A percentile compares a stretch with the other conserved stretches of the same genome.
Evolutionary conservation across 1,140 invertebrate genomes (phyloP).

Genomic region (Luehdorfia chinensis): DNA sequence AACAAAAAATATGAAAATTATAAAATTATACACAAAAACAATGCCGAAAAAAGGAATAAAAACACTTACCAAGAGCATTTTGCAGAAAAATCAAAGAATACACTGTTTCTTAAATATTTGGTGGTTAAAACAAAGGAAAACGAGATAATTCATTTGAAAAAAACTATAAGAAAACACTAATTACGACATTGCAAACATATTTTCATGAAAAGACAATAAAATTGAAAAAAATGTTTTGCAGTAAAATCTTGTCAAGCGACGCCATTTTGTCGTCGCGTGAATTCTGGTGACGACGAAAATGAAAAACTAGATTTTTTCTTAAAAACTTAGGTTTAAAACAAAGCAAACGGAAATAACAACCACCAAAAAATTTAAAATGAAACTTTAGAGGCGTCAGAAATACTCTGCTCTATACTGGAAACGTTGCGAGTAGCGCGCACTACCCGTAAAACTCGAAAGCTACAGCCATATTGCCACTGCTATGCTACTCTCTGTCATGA

Average conservation of each 20-base stretch:
- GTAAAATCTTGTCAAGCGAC: conserved; percentile 75
- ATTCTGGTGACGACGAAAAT: conserved; percentile 75
- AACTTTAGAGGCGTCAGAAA: conserved; percentile 66
- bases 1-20: conserved; percentile 39
- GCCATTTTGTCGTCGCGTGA: conserved; percentile 77
- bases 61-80: conserved; percentile 76
- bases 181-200: conserved; percentile 42
- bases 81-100: conserved; percentile 55
- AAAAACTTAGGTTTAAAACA: conserved; percentile 52
- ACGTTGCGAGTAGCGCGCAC: conserved; percentile 68
- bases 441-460: conserved; percentile 71
- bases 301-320: conserved; percentile 61
- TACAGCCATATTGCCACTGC: conserved; percentile 70
- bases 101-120: conserved; percentile 54
- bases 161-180: conserved; percentile 40
- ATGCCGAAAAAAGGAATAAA: conserved; percentile 49
- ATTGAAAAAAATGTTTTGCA: conserved; percentile 68
- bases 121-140: conserved; percentile 40
- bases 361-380: conserved; percentile 71
- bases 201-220: conserved; percentile 52
- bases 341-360: conserved; percentile 54
- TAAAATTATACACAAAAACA: conserved; percentile 51
- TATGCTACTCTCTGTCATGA: conserved; percentile 28
- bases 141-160: conserved; percentile 52
- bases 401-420: conserved; percentile 61